Percentiles rank a stretch among this genome's conserved stretches.
phyloP scores from a whole-genome alignment of 2,113 vertebrate genomes.

The Verasper variegatus region DNA sequence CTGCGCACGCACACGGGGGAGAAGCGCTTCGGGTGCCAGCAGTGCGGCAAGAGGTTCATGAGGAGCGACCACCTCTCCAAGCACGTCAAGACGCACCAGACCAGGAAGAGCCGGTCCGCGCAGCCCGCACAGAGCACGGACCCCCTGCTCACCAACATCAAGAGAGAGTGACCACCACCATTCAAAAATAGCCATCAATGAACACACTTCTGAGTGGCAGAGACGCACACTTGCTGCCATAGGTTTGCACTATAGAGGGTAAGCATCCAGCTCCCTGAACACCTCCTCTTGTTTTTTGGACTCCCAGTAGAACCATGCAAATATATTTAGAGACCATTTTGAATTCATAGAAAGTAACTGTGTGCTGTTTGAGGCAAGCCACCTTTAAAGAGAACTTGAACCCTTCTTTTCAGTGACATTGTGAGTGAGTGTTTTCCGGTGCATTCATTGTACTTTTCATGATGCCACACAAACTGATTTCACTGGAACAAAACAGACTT shows the following conservation, averaged over 20 bases:
- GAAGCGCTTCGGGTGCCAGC: constrained; percentile 88
- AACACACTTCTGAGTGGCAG: constrained; percentile 32
- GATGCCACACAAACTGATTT: constrained; percentile 25
- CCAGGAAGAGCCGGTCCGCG: constrained; percentile 80
- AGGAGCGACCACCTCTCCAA: constrained; percentile 90
- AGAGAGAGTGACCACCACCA: constrained; percentile 79
- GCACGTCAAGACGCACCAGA: constrained; percentile 89
- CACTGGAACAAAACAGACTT: constrained; percentile 14
- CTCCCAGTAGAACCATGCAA: constrained; percentile 21
- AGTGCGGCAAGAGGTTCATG: constrained; percentile 90
- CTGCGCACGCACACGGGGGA: constrained; percentile 90
- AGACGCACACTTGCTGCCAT: constrained; percentile 56
- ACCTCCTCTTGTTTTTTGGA: constrained; percentile 13
- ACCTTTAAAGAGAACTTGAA: constrained; percentile 56
- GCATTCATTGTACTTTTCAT: constrained; percentile 40
- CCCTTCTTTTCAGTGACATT: constrained; percentile 32
- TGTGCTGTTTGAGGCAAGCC: constrained; percentile 40
- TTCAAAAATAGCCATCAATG: constrained; percentile 11
- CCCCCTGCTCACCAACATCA: constrained; percentile 81
- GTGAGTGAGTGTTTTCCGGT: constrained; percentile 23
- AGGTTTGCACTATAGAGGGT: constrained; percentile 71
- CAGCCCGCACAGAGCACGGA: constrained; percentile 68
- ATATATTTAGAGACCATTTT: constrained; percentile 42
- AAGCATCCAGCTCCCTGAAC: constrained; percentile 35
- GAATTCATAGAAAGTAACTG: constrained; percentile 6